phyloP scores from a whole-genome alignment of 1,140 invertebrate species.

The Magallana angulata region DNA sequence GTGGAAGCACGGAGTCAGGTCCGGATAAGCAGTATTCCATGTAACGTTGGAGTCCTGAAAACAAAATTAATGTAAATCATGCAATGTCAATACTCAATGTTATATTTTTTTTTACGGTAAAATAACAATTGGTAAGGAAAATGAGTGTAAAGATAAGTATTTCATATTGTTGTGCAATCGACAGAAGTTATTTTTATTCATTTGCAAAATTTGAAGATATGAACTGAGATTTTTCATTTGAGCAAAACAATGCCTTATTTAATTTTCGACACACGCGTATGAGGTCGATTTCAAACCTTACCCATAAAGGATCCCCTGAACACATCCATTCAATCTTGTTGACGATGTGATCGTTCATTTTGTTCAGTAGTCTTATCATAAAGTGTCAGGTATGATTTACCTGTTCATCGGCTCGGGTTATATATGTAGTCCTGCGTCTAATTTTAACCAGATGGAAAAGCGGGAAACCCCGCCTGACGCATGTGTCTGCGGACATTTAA shows the following conservation, averaged over 20 bases:
- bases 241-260: neutral
- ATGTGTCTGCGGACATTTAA: neutral
- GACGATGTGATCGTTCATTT: neutral
- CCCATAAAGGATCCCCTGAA: neutral
- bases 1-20: constrained; percentile 76
- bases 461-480: neutral
- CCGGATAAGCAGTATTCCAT: constrained; percentile 72
- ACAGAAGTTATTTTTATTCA: neutral
- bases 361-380: neutral
- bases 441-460: neutral
- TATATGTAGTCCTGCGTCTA: neutral
- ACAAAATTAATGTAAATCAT: neutral
- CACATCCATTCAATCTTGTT: neutral
- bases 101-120: neutral
- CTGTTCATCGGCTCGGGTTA: neutral
- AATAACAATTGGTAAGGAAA: neutral
- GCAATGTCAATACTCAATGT: neutral
- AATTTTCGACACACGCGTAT: too few species aligned
- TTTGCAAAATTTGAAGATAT: neutral
- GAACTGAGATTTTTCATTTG: neutral
- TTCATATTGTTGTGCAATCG: neutral
- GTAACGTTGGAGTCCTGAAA: constrained; percentile 66
- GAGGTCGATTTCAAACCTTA: neutral
- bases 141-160: neutral
- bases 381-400: neutral